Base-by-base conservation (phyloP, 2,113 vertebrate species). In the Isichthys henryi region DNA sequence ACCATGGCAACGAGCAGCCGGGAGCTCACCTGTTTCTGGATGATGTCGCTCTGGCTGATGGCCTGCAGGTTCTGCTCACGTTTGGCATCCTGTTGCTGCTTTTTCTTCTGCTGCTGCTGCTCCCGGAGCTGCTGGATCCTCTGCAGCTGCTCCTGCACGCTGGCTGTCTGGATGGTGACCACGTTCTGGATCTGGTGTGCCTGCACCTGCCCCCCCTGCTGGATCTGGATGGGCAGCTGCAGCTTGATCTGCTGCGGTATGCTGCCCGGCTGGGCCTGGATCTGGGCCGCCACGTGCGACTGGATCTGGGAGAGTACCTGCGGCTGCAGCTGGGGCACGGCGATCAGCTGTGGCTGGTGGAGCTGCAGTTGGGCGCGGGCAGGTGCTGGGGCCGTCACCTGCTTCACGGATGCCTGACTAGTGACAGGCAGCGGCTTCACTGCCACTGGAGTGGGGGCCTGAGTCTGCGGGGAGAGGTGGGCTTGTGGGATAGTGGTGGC, bases 51-150 rank as follows among this genome's bases (percentile, higher is more conserved):
- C 87, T 97, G 96, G 95, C 96, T 98, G 95, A 97, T 95, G 89
- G 95, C 94, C 89, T 97, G 97, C 92, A 97, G 96, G 39, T 95
- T 93, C 92, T 98, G 97, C 94, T 99, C 98, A 91, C 95, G 95
- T 94, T 97, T 98, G 92, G 97, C 97, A 90, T 97, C 97, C 93
- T 97, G 97, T 66, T 97, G 96, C 90, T 97, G 97, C 94, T 96
- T 96, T 91, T 98, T 97, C 95, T 97, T 97, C 96, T 97, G 96
- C 93, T 97, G 97, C 89, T 97, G 97, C 94, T 98, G 98, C 66
- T 98, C 97, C 94, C 97, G 95, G 93, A 99, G 96, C 95, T 98
- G 98, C 95, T 98, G 97, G 94, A 97, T 98, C 94, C 97, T 95
- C 90, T 98, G 97, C 91, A 98, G 96, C 93, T 99, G 98, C 94